Base-by-base conservation (phyloP, 2,113 vertebrate genomes). In the Stictonetta naevosa region DNA sequence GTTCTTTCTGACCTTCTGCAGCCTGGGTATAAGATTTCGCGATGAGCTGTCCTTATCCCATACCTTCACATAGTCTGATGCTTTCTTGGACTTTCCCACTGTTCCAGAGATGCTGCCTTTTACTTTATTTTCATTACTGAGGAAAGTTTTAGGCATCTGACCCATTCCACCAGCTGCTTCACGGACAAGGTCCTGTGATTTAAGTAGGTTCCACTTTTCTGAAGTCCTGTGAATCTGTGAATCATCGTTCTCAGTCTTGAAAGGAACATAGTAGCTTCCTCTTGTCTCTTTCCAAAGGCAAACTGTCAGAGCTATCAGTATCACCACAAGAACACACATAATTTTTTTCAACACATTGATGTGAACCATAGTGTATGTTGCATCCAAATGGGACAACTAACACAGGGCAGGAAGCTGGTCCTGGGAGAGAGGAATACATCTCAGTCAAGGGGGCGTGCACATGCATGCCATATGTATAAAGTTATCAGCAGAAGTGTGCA, bases 41-140 rank as follows among this genome's bases (percentile, higher is more conserved):
- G 98, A 98, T 78, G 97, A 98, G 91, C 97, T 98, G 84, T 98
- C 87, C 66, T 98, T 97, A 90, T 98, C 94, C 98, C 98, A 98
- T 63, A 98, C 97, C 29, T 95, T 98, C 84, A 96, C 40, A 50
- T 62, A 5, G 16, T 56, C 55, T 72, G 59, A 18, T 42, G 11
- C 34, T 76, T 92, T 92, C 62, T 95, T 95, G 63, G 59, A 25
- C 38, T 97, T 97, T 25, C 58, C 62, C 1, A 55, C 42, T 75
- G 73, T 48, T 87, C 19, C 76, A 66, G 59, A 58, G 8, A 10
- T 72, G 85, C 16, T 75, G 62, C 10, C 50, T 66, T 56, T 94
- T 9, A 62, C 53, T 80, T 78, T 76, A 26, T 67, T 81, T 29
- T 86, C 67, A 26, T 56, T 68, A 53, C 15, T 20, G 48, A 69